These are phyloP conservation scores for Panulirus ornatus DNA, from an alignment of 1,140 invertebrate species.

Conservation along the genomic window DNA sequence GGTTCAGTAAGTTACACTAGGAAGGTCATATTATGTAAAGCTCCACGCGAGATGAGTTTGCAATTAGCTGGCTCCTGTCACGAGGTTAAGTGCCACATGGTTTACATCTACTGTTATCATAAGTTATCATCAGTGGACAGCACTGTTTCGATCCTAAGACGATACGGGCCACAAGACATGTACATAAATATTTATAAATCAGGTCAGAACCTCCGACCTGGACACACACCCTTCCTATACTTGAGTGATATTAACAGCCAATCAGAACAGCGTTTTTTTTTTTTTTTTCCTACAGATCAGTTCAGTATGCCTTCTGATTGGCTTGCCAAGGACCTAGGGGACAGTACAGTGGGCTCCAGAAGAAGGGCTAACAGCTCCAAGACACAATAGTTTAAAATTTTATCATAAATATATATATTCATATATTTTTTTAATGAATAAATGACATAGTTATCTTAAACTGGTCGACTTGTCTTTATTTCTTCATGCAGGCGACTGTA, in stretches of 20 bases:
- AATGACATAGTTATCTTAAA: too few species aligned
- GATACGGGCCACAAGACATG: constrained; percentile 69
- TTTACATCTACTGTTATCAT: constrained; percentile 48
- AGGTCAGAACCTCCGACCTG: constrained; percentile 70
- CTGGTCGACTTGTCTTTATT: too few species aligned
- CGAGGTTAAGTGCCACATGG: constrained; percentile 15
- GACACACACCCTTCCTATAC: constrained; percentile 70
- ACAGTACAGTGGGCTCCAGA: constrained; percentile 57
- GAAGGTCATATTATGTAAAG: not conserved
- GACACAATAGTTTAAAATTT: not conserved
- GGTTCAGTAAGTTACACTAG: too few species aligned
- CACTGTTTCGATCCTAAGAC: constrained; percentile 69
- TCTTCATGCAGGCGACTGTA: too few species aligned
- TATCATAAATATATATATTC: not conserved
- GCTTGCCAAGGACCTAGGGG: constrained; percentile 63
- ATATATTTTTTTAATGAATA: not conserved
- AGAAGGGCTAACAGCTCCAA: constrained; percentile 18
- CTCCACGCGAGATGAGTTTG: constrained; percentile 4
- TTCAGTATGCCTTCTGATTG: constrained; percentile 48
- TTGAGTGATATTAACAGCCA: constrained; percentile 68
- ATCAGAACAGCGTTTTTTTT: constrained; percentile 53
- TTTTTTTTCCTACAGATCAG: constrained; percentile 6
- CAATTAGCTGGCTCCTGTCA: constrained; percentile 48
- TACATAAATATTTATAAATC: constrained; percentile 71
- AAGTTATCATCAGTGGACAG: constrained; percentile 44